These are phyloP conservation scores for Julus scanicus DNA, from an alignment of 2,888 invertebrate genomes.

Conservation along the genomic window DNA sequence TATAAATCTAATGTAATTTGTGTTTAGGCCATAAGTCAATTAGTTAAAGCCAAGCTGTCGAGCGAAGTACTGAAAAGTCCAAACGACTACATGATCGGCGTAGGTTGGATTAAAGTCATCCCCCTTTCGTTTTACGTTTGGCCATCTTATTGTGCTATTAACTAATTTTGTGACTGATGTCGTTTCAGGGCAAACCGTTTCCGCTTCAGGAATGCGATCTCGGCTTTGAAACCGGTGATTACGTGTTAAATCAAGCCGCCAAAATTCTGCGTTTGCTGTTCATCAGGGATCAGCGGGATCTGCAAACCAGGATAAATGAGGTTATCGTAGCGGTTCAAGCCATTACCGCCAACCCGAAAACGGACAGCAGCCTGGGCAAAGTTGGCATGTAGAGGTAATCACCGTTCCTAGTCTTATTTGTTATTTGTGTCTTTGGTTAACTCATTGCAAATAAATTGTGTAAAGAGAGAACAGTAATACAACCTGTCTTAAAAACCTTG, in stretches of 20 bases:
- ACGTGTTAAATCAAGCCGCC: constrained; percentile 76
- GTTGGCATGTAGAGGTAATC: constrained; percentile 73
- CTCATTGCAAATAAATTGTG: too few relatives aligned
- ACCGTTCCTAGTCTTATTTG: too few relatives aligned
- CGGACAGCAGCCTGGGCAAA: constrained; percentile 92
- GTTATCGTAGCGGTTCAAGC: constrained; percentile 91
- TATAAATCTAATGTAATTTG: not conserved
- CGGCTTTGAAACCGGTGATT: constrained; percentile 75
- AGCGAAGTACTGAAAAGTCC: constrained; percentile 72
- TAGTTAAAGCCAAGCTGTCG: constrained; percentile 73
- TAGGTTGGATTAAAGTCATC: constrained; percentile 59
- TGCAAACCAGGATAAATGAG: constrained; percentile 95
- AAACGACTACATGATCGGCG: constrained; percentile 68
- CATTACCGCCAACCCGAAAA: constrained; percentile 96
- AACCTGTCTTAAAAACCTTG: too few relatives aligned
- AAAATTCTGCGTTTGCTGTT: constrained; percentile 83
- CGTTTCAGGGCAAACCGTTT: constrained; percentile 74
- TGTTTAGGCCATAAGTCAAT: constrained; percentile 72
- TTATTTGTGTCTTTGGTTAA: too few relatives aligned
- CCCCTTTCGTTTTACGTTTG: constrained; percentile 60
- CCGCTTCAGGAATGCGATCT: constrained; percentile 76
- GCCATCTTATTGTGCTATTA: constrained; percentile 55
- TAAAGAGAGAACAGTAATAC: too few relatives aligned
- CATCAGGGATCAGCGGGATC: constrained; percentile 82
- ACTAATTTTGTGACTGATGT: not conserved